Percentiles rank a stretch among this genome's conserved stretches.
Conservation (phyloP, 2,888 invertebrate species). For the Lycaena phlaeas region DNA sequence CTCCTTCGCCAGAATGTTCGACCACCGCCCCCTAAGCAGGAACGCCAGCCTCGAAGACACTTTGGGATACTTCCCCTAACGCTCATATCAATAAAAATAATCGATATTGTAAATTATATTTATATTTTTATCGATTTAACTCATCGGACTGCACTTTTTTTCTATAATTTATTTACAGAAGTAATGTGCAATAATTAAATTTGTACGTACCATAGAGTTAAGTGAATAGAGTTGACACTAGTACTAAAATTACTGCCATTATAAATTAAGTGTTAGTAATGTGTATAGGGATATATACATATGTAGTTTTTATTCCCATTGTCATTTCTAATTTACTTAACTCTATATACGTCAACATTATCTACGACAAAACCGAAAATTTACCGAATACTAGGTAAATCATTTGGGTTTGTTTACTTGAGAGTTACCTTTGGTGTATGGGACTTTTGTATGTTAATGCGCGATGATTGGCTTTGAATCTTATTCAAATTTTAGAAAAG, state of each 20-base stretch:
- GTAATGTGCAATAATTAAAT: neutral
- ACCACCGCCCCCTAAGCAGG: constrained; percentile 48
- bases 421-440: too few species aligned
- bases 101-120: neutral
- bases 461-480: too few species aligned
- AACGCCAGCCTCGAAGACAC: constrained; percentile 76
- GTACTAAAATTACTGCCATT: too few species aligned
- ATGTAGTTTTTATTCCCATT: too few species aligned
- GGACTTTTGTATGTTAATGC: neutral
- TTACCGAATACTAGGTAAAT: too few species aligned
- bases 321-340: too few species aligned
- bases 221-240: too few species aligned
- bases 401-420: too few species aligned
- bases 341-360: too few species aligned
- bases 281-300: neutral
- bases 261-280: neutral
- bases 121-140: neutral
- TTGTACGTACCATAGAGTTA: neutral
- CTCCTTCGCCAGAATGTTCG: constrained; percentile 44
- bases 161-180: constrained; percentile 7
- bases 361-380: too few species aligned
- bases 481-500: too few species aligned
- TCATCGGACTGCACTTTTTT: constrained; percentile 1
- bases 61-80: constrained; percentile 75
- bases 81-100: neutral